phyloP scores from a whole-genome alignment of 2,797 vertebrate genomes.

The Capromys pilorides region DNA sequence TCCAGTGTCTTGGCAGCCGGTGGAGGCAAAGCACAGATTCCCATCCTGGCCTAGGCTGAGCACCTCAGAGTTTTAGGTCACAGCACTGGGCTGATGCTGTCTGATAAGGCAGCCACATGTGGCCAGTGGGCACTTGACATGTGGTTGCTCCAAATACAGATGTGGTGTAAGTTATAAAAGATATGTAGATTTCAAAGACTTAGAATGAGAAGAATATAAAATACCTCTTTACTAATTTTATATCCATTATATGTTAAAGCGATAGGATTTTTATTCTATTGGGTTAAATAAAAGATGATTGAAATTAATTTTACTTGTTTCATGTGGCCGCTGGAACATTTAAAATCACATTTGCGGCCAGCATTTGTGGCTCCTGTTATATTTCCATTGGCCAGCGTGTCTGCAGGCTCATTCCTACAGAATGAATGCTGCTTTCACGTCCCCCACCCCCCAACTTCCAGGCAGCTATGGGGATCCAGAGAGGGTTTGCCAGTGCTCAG shows the following conservation, averaged over 20 bases:
- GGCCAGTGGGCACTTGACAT: not conserved
- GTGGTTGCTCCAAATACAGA: not conserved
- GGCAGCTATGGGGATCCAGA: not conserved
- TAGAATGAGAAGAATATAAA: not conserved
- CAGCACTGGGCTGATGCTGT: not conserved
- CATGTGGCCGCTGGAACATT: conserved; percentile 1
- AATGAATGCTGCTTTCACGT: conserved; percentile 7
- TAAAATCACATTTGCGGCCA: not conserved
- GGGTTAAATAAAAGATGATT: conserved; percentile 32
- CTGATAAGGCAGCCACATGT: accelerated
- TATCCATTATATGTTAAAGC: not conserved
- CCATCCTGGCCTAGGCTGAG: not conserved
- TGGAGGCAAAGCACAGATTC: not conserved
- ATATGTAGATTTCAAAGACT: not conserved
- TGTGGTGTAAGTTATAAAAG: not conserved
- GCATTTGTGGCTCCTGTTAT: not conserved
- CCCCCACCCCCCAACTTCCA: not conserved
- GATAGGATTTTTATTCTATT: not conserved
- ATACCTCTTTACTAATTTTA: not conserved
- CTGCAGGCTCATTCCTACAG: not conserved
- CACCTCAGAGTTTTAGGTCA: not conserved
- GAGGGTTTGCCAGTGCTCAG: not conserved
- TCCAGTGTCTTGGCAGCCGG: not conserved
- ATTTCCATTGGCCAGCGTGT: not conserved
- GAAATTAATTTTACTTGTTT: conserved; percentile 31